These are phyloP conservation scores for Progne subis DNA, from an alignment of 2,113 vertebrate species.

Conservation along the genomic window DNA sequence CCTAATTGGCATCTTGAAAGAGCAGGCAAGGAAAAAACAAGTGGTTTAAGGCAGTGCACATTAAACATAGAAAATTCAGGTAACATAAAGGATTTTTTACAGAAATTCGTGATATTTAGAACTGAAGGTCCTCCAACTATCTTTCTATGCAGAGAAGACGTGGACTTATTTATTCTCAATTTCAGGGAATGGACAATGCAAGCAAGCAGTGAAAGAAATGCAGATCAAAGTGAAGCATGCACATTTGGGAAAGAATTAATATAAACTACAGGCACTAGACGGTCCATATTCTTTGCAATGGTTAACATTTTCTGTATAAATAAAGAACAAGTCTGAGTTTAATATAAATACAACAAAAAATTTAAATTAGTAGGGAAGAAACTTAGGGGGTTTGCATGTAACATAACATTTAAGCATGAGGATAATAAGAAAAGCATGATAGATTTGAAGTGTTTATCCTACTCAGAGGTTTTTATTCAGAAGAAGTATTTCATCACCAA, in stretches of 20 bases:
- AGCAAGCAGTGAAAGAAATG: slow-evolving; percentile 74
- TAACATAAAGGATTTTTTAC: slow-evolving; percentile 56
- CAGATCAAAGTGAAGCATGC: slow-evolving; percentile 73
- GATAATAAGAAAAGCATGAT: slow-evolving; percentile 65
- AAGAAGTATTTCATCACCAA: not conserved
- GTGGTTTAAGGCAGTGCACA: slow-evolving; percentile 76
- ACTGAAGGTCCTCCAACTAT: slow-evolving; percentile 47
- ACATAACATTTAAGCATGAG: slow-evolving; percentile 87
- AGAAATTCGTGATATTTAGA: slow-evolving; percentile 30
- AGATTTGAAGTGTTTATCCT: not conserved
- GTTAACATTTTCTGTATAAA: slow-evolving; percentile 63
- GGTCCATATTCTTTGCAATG: slow-evolving; percentile 80
- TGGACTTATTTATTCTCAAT: slow-evolving; percentile 25
- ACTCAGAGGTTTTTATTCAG: slow-evolving; percentile 26
- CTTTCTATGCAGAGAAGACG: slow-evolving; percentile 14
- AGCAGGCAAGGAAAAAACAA: slow-evolving; percentile 80
- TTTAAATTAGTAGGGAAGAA: not conserved
- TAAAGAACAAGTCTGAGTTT: slow-evolving; percentile 30
- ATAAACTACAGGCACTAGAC: slow-evolving; percentile 65
- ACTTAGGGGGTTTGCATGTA: slow-evolving; percentile 63
- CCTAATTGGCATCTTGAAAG: slow-evolving; percentile 85
- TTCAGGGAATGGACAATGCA: slow-evolving; percentile 75
- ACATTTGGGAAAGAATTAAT: slow-evolving; percentile 50
- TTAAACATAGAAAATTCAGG: slow-evolving; percentile 77
- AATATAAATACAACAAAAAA: slow-evolving; percentile 20